These are phyloP conservation scores for Xiphophorus maculatus DNA, from an alignment of 2,113 vertebrate genomes.

Conservation along the genomic window DNA sequence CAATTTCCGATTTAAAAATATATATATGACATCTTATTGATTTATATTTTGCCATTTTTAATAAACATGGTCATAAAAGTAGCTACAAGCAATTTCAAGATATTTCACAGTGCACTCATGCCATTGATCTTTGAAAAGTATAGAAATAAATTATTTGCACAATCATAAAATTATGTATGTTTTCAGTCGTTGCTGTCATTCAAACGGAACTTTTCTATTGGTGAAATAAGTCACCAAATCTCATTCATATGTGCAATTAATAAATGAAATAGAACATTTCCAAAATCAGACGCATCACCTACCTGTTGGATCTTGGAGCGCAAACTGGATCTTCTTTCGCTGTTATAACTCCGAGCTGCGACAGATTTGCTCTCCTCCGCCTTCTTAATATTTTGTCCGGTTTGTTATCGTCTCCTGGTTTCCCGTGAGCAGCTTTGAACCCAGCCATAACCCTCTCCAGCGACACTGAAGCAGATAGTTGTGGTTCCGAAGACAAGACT, in stretches of 20 bases:
- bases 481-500: slow-evolving; percentile 53
- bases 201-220: background rate
- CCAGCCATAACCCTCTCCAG: slow-evolving; percentile 69
- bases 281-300: background rate
- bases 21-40: background rate
- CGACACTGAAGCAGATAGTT: slow-evolving; percentile 57
- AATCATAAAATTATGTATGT: background rate
- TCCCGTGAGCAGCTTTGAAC: slow-evolving; percentile 39
- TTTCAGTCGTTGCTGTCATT: background rate
- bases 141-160: background rate
- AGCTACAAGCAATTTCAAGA: background rate
- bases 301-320: slow-evolving; percentile 62
- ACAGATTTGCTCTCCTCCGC: slow-evolving; percentile 15
- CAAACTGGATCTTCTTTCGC: slow-evolving; percentile 37
- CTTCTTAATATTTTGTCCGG: slow-evolving; percentile 22
- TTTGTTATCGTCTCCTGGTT: slow-evolving; percentile 22
- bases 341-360: slow-evolving; percentile 43
- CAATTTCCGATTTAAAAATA: background rate
- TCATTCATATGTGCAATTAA: background rate
- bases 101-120: background rate
- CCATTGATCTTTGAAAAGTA: background rate
- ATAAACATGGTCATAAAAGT: background rate
- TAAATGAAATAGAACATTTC: background rate
- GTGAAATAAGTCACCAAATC: background rate
- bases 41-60: background rate